A percentile compares a stretch with the other conserved stretches of the same genome.
These are phyloP conservation scores for Ispidina lecontei DNA, from an alignment of 2,797 vertebrate species.

Conservation along the genomic window DNA sequence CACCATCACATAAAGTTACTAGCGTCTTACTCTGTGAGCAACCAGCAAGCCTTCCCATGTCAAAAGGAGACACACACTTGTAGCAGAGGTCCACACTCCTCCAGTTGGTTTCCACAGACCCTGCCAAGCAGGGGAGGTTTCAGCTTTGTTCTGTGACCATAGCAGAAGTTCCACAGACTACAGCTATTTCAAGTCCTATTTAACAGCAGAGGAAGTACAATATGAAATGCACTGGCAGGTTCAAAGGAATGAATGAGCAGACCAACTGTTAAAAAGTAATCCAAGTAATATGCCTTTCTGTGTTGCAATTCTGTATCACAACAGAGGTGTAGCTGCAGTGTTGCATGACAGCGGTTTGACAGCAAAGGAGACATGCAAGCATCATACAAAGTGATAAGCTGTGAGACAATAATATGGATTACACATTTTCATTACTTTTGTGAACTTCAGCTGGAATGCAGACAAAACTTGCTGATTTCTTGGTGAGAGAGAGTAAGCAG, in stretches of 20 bases:
- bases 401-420: neutral
- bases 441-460: neutral
- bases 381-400: neutral
- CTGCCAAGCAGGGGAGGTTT: rapidly evolving
- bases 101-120: neutral
- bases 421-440: neutral
- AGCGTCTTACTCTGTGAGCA: neutral
- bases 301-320: rapidly evolving
- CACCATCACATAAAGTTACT: neutral
- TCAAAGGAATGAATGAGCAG: neutral
- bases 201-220: neutral
- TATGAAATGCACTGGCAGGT: neutral
- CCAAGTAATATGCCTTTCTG: rapidly evolving
- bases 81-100: neutral
- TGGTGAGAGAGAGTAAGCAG: neutral
- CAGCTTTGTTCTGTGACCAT: rapidly evolving
- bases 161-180: rapidly evolving
- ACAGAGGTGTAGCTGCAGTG: rapidly evolving
- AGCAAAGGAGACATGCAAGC: neutral
- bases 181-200: rapidly evolving
- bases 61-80: neutral
- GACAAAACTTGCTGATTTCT: neutral
- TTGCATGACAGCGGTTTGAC: rapidly evolving
- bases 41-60: neutral
- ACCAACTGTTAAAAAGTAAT: rapidly evolving